Percentiles rank a stretch among this genome's conserved stretches.
phyloP scores from a whole-genome alignment of 2,113 vertebrate species.

The Rhombomys opimus region DNA sequence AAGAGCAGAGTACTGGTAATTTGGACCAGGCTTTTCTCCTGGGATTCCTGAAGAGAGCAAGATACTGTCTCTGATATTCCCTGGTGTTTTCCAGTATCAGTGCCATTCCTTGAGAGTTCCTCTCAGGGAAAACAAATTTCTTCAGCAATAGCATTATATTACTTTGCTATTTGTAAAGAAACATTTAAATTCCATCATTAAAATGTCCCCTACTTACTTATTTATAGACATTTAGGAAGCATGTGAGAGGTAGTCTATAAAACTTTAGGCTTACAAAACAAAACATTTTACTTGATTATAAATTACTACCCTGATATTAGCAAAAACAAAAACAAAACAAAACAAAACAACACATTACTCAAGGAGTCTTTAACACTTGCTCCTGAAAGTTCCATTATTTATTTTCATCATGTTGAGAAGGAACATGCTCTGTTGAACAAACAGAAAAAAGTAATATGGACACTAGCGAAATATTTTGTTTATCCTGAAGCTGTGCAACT shows the following conservation, averaged over 20 bases:
- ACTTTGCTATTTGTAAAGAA: not conserved
- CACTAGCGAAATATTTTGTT: not conserved
- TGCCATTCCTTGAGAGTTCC: not conserved
- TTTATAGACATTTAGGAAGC: slow-evolving; percentile 12
- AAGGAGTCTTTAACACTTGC: not conserved
- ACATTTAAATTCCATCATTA: not conserved
- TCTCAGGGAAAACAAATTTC: slow-evolving; percentile 6
- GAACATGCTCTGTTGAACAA: slow-evolving; percentile 2
- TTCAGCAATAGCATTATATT: not conserved
- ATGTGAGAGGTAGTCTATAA: not conserved
- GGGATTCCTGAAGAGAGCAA: slow-evolving; percentile 27
- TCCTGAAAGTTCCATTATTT: not conserved
- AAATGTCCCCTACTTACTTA: not conserved
- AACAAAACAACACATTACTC: not conserved
- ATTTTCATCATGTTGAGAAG: slow-evolving; percentile 27
- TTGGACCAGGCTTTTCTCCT: slow-evolving; percentile 5
- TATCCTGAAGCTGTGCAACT: not conserved
- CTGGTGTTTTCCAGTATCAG: not conserved
- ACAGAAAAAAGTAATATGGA: slow-evolving; percentile 11
- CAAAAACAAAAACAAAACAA: not conserved
- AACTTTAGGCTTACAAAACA: slow-evolving; percentile 10
- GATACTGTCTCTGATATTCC: not conserved
- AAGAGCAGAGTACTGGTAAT: slow-evolving; percentile 35
- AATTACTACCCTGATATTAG: slow-evolving; percentile 32
- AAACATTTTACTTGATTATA: slow-evolving; percentile 14